Conservation (phyloP, 2,888 invertebrate genomes). For the Fragum whitleyi region DNA sequence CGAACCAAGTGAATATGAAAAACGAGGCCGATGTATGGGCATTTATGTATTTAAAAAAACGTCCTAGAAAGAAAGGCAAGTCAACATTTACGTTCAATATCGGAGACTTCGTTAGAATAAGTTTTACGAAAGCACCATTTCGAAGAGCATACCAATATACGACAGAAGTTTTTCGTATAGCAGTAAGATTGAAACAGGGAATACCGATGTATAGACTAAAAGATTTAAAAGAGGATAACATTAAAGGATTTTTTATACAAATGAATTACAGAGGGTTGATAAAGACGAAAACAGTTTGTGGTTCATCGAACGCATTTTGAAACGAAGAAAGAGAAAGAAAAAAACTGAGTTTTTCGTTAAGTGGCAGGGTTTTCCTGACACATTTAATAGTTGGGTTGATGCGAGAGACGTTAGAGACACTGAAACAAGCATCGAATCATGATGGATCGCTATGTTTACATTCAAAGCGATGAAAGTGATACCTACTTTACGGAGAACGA, state of each 20-base stretch:
- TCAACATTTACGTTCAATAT: slow-evolving; percentile 26
- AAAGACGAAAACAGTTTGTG: slow-evolving; percentile 53
- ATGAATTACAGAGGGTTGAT: slow-evolving; percentile 44
- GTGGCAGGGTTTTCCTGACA: slow-evolving; percentile 48
- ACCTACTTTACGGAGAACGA: slow-evolving; percentile 27
- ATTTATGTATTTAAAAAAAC: slow-evolving; percentile 36
- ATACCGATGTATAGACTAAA: slow-evolving; percentile 43
- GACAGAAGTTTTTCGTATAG: slow-evolving; percentile 44
- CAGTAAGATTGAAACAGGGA: slow-evolving; percentile 30
- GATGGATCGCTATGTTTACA: slow-evolving; percentile 33
- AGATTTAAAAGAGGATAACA: slow-evolving; percentile 38
- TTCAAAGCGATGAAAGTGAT: slow-evolving; percentile 40
- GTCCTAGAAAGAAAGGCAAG: slow-evolving; percentile 16
- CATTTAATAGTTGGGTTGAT: slow-evolving; percentile 56
- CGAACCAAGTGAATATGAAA: slow-evolving; percentile 29
- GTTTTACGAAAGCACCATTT: slow-evolving; percentile 30
- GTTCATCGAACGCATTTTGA: slow-evolving; percentile 40
- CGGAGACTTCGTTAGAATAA: slow-evolving; percentile 41
- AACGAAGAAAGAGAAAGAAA: slow-evolving; percentile 44
- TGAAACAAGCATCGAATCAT: slow-evolving; percentile 13
- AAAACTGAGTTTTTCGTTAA: slow-evolving; percentile 46
- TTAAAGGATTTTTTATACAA: slow-evolving; percentile 41
- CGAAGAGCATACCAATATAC: slow-evolving; percentile 42
- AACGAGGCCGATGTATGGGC: slow-evolving; percentile 54
- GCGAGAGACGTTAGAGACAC: slow-evolving; percentile 42